Evolutionary conservation across 2,113 vertebrate genomes (phyloP), one percentile per base, ranked within the genome.

Genomic region (Daubentonia madagascariensis): DNA sequence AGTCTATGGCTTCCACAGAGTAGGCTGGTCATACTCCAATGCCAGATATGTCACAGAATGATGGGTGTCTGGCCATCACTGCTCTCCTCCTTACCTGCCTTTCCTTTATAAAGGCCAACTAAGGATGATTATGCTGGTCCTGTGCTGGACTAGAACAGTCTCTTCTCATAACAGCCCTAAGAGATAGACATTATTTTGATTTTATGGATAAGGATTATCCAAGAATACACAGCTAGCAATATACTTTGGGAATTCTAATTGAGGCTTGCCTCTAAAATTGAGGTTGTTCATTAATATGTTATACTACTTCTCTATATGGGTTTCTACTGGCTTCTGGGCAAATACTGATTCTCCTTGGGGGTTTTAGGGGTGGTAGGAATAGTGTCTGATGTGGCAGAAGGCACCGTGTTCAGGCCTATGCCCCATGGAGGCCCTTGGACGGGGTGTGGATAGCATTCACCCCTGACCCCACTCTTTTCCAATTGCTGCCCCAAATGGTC

Each of bases 351-450:
- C 67, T 52, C 63, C 17, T 1, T 25, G 30, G 48, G 63, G 12
- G 16, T 14, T 9, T 2, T 5, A 22, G 20, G 23, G 54, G 23
- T 30, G 30, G 17, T 18, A 40, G 65, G 40, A 76, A 25, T 1
- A 7, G 40, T 9, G 32, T 65, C 43, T 68, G 40, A 43, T 22
- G 28, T 0, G 1, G 43, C 17, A 20, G 61, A 52, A 72, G 17
- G 72, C 32, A 2, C 35, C 50, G 3, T 43, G 8, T 52, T 86
- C 84, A 37, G 43, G 37, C 13, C 48, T 45, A 25, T 22, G 13
- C 13, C 3, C 20, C 10, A 4, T 0, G 0, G 37, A 65, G 67
- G 8, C 5, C 22, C 22, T 35, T 0, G 11, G n/a, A 52, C 61
- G 79, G 72, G 28, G 7, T 1, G 22, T 20, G 4, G 59, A 52